Percentiles rank a stretch among this genome's conserved stretches.
Evolutionary conservation across 2,888 invertebrate genomes (phyloP).

Genomic region (Cryptocheilus praepositus): DNA sequence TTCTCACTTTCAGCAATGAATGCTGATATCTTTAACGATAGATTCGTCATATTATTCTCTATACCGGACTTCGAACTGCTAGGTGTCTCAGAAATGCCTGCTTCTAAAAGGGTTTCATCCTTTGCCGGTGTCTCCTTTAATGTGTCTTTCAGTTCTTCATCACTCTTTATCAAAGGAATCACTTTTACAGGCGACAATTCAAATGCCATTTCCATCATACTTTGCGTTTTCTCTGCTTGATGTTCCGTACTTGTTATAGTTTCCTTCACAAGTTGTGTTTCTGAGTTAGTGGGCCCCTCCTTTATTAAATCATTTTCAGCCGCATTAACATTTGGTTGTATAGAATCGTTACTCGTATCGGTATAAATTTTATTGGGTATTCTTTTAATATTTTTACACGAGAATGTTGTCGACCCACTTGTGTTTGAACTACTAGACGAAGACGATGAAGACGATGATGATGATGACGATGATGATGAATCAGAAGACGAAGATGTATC

Average conservation of each 20-base stretch:
- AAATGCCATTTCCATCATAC: slow-evolving; percentile 2
- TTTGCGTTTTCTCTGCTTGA: background rate
- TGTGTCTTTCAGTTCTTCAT: slow-evolving; percentile 36
- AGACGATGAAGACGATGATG: slow-evolving; percentile 49
- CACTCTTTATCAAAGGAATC: slow-evolving; percentile 53
- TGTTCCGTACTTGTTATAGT: background rate
- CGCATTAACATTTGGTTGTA: slow-evolving; percentile 15
- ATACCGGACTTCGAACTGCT: slow-evolving; percentile 65
- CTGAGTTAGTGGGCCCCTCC: background rate
- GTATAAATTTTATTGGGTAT: slow-evolving; percentile 38
- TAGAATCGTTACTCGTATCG: slow-evolving; percentile 47
- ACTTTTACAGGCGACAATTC: slow-evolving; percentile 65
- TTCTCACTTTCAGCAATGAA: slow-evolving; percentile 51
- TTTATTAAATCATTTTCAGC: background rate
- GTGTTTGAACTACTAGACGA: slow-evolving; percentile 37
- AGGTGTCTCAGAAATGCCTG: slow-evolving; percentile 69
- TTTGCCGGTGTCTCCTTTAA: slow-evolving; percentile 67
- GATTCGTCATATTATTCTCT: slow-evolving; percentile 64
- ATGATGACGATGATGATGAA: slow-evolving; percentile 48
- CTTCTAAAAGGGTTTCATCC: slow-evolving; percentile 63
- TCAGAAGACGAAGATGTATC: slow-evolving; percentile 52
- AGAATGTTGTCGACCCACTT: slow-evolving; percentile 38
- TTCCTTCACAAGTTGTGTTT: background rate
- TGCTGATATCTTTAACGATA: slow-evolving; percentile 66
- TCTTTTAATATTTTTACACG: slow-evolving; percentile 32